phyloP scores from a whole-genome alignment of 2,797 vertebrate genomes.

The Momotus momota region DNA sequence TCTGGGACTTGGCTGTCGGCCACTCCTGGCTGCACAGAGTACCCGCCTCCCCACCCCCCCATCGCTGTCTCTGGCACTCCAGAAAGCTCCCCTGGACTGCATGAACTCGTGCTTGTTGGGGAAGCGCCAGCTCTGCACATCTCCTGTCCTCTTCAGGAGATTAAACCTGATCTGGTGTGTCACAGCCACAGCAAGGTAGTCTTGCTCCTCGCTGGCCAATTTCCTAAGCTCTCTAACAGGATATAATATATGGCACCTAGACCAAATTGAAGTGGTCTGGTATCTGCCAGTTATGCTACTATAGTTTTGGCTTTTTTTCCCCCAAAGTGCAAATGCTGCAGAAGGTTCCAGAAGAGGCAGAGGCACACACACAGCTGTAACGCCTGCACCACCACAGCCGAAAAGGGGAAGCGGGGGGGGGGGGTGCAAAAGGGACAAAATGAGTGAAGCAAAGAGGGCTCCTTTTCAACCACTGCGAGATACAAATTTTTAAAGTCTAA shows the following conservation, averaged over 20 bases:
- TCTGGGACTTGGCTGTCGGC: not conserved
- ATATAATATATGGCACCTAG: not conserved
- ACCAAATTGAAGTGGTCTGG: not conserved
- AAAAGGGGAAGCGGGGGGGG: not conserved
- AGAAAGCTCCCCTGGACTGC: not conserved
- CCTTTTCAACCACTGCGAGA: not conserved
- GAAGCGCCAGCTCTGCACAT: not conserved
- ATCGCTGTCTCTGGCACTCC: rapidly evolving
- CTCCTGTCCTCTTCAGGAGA: not conserved
- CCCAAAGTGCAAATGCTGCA: not conserved
- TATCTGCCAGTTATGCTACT: not conserved
- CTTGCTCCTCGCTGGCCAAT: not conserved
- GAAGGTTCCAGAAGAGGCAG: not conserved
- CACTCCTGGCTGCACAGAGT: rapidly evolving
- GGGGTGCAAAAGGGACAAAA: not conserved
- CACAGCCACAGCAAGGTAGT: not conserved
- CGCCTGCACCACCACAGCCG: not conserved
- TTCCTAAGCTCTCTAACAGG: not conserved
- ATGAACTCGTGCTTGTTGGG: rapidly evolving
- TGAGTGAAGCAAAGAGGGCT: not conserved
- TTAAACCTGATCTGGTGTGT: not conserved
- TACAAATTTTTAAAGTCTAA: not conserved
- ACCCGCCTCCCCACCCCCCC: not conserved
- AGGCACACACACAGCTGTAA: not conserved
- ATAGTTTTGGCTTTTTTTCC: not conserved